Evolutionary conservation across 2,888 invertebrate genomes (phyloP), one percentile per base, ranked within the genome.

Genomic region (Sphaerophoria rueppellii): DNA sequence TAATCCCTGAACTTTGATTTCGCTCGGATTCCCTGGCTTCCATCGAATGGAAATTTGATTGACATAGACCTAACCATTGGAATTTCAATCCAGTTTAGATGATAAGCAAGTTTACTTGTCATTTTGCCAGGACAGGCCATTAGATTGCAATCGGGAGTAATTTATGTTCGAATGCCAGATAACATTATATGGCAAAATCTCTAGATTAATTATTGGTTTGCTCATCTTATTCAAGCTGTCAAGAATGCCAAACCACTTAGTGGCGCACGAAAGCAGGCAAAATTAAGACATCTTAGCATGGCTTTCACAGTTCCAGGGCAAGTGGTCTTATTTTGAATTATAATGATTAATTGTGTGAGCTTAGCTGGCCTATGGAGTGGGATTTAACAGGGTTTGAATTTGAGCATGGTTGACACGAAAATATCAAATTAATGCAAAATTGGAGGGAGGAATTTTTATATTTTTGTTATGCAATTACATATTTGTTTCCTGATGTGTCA

Each of bases 81-180:
- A n/a, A n/a, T n/a, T n/a, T n/a, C n/a, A n/a, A n/a, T 43, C 11
- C 40, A 9, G 2, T 43, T 9, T 43, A 16, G 40, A 58, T 16
- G 58, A 58, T 43, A 43, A 43, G 40, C 60, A 40, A 60, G 60
- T 40, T 60, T 40, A 24, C 40, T 40, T 60, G 40, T 60, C 60
- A 60, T 40, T 60, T 60, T 43, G 40, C 40, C 24, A 60, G 24
- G 60, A 60, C 60, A 60, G 16, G 12, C 40, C 60, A 60, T 60
- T 43, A 40, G 40, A 60, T 60, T 60, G 60, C 60, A 60, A 60
- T 60, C 60, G 60, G 40, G 40, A 60, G 60, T 60, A 60, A 60
- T 43, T 60, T 60, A 60, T 43, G 60, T 43, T 37, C 37, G 37
- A 16, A 37, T 2, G 40, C 40, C 40, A 40, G 60, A 43, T 40